Conservation (phyloP, 2,797 vertebrate genomes). For the Sphenopsis melanotis region DNA sequence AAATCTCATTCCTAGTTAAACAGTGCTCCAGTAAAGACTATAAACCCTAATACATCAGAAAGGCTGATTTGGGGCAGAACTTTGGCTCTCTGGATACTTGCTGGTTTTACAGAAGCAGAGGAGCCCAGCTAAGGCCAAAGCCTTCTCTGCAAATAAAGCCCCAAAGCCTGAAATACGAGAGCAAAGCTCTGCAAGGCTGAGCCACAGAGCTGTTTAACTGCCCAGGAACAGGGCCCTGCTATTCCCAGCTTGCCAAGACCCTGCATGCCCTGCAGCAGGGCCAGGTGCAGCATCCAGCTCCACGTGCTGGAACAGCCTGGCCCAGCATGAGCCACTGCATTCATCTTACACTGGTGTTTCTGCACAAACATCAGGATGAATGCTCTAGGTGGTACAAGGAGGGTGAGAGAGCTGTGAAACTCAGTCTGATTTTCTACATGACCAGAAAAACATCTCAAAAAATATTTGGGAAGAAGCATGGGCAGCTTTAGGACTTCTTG, state of each 20-base stretch:
- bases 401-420: neutral
- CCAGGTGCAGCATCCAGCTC: neutral
- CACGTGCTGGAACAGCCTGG: rapidly evolving
- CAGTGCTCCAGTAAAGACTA: neutral
- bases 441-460: neutral
- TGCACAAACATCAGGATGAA: rapidly evolving
- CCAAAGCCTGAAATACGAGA: neutral
- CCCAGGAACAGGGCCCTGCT: neutral
- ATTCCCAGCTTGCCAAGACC: neutral
- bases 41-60: neutral
- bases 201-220: neutral
- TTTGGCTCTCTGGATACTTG: neutral
- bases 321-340: rapidly evolving
- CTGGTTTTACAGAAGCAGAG: neutral
- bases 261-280: rapidly evolving
- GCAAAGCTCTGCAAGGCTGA: neutral
- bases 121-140: neutral
- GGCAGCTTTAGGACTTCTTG: neutral
- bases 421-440: neutral
- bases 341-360: rapidly evolving
- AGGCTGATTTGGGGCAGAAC: neutral
- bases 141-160: neutral
- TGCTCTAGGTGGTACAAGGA: rapidly evolving
- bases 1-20: slow-evolving; percentile 13
- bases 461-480: neutral